Evolutionary conservation across 2,113 vertebrate species (phyloP).

Genomic region (Erythrolamprus reginae): DNA sequence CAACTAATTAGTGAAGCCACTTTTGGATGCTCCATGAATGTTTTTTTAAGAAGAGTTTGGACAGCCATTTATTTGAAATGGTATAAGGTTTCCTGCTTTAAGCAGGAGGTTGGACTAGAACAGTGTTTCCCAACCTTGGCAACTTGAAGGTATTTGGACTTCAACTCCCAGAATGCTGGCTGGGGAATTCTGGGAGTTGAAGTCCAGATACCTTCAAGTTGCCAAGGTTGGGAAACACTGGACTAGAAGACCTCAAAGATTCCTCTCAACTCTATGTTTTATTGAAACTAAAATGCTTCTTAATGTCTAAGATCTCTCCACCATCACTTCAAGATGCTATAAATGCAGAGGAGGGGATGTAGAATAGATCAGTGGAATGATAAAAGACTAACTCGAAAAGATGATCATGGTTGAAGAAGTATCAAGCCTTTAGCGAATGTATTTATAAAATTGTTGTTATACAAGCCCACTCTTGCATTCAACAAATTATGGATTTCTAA

Average conservation of each 20-base stretch:
- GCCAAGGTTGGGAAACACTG: too few species aligned
- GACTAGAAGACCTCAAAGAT: background rate
- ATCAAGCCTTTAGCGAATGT: background rate
- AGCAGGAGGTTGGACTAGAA: background rate
- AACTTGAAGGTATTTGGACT: too few species aligned
- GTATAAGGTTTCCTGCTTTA: background rate
- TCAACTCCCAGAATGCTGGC: too few species aligned
- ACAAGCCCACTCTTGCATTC: background rate
- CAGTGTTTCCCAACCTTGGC: too few species aligned
- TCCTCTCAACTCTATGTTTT: too few species aligned
- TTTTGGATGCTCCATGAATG: background rate
- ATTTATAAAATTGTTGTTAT: too few species aligned
- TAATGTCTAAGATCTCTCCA: background rate
- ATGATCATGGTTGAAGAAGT: background rate
- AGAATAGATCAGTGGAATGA: background rate
- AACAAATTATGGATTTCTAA: background rate
- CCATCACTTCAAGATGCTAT: background rate
- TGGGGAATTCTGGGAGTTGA: too few species aligned
- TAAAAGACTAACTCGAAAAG: background rate
- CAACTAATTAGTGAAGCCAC: background rate
- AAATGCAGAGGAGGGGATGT: background rate
- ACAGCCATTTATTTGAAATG: background rate
- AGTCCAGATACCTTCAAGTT: too few species aligned
- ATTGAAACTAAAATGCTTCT: background rate
- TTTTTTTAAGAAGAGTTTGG: background rate